These are phyloP conservation scores for Pelmatolapia mariae DNA, from an alignment of 2,113 vertebrate genomes.

Conservation along the genomic window DNA sequence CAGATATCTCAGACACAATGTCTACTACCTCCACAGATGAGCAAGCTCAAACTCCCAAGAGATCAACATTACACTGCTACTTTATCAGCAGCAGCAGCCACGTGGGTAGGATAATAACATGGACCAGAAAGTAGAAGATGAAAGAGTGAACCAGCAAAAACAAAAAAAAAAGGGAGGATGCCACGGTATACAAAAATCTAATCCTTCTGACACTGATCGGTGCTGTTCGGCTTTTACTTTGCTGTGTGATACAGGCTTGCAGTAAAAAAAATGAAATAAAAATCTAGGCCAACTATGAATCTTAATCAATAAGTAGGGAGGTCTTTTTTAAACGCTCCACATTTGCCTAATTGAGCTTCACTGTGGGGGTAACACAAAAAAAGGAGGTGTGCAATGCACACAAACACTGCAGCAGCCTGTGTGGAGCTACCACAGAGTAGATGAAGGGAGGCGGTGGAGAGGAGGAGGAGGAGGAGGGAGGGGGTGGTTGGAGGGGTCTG, in stretches of 20 bases:
- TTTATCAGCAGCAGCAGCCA: constrained; percentile 41
- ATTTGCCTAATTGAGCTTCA: constrained; percentile 59
- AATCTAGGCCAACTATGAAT: constrained; percentile 32
- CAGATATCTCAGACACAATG: constrained; percentile 15
- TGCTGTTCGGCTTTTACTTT: constrained; percentile 1
- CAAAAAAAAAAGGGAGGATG: not conserved
- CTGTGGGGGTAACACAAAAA: constrained; percentile 22
- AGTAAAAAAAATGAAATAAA: not conserved
- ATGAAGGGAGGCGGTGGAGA: constrained; percentile 9
- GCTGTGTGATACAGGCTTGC: not conserved
- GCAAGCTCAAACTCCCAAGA: constrained; percentile 17
- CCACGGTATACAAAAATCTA: not conserved
- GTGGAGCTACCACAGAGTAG: constrained; percentile 18
- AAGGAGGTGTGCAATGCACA: not conserved
- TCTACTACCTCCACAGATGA: constrained; percentile 11
- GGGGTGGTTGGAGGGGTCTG: not conserved
- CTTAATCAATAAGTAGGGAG: constrained; percentile 42
- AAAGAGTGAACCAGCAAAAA: constrained; percentile 2
- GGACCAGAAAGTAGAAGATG: not conserved
- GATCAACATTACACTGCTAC: constrained; percentile 34
- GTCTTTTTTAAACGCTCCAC: constrained; percentile 39
- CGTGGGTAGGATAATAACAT: constrained; percentile 32
- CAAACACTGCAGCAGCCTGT: constrained; percentile 50
- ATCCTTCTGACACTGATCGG: not conserved
- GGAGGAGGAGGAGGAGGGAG: not conserved